Evolutionary conservation across 1,140 invertebrate species (phyloP), one percentile per base, ranked within the genome.

Genomic region (Copidosoma floridanum): DNA sequence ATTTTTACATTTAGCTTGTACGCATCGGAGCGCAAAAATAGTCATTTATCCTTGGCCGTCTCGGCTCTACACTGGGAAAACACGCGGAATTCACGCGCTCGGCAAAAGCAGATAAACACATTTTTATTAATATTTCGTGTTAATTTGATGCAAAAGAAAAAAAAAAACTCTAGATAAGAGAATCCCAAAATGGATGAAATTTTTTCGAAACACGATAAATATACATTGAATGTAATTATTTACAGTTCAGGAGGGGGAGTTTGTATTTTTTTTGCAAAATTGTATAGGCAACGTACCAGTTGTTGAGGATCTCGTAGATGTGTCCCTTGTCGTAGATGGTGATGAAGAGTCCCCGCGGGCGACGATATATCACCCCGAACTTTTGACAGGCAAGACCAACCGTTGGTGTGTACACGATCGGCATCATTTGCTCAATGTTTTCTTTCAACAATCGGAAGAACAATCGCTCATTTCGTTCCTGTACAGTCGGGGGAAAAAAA

Each of bases 311-410:
- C 72, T 93, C 90, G 69, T 89, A 94, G 65, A 97, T 85, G 73
- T 98, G 93, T 26, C 94, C 95, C 69, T 91, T 92, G 78, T 99
- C 97, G 70, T 98, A 92, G 67, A 98, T 96, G 0, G 96, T 97
- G 50, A 99, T 90, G 71, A 96, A 99, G 1, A 99, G 82, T 54
- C 97, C 97, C 73, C 94, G 88, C 1, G 97, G 96, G 76, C 95
- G 85, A 51, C 94, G 85, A 73, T 95, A 99, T 71, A 98, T 93
- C 24, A 96, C 85, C 27, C 96, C 95, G 73, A 97, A 99, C 69
- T 96, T 93, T 80, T 98, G 95, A 76, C 97, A 99, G 0, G 97
- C 97, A 65, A 93, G 81, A 0, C 97, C 97, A 11, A 99, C 97
- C 6, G 95, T 97, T 1, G 97, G 97, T 0, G 96, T 99, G 77